Conservation (phyloP, 2,113 vertebrate species). For the Grus americana region DNA sequence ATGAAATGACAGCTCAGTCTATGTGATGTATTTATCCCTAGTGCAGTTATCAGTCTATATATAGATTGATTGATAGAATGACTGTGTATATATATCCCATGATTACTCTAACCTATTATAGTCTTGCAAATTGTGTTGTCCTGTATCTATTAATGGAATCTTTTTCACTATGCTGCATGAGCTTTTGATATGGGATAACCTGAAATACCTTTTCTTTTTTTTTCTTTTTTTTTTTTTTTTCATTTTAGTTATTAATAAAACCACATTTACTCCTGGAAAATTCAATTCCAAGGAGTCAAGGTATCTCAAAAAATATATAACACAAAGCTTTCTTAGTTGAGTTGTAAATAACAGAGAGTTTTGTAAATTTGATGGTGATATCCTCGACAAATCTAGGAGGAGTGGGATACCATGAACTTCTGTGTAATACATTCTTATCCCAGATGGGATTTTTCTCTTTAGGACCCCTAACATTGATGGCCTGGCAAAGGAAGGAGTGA, state of each 20-base stretch:
- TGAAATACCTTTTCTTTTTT: neutral
- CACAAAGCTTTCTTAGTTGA: neutral
- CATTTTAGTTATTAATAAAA: neutral
- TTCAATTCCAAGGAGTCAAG: neutral
- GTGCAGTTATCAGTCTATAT: neutral
- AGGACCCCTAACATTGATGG: slow-evolving; percentile 86
- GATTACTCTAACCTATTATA: neutral
- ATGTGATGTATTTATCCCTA: neutral
- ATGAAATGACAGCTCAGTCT: neutral
- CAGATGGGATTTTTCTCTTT: neutral
- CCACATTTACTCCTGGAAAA: neutral
- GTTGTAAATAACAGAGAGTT: neutral
- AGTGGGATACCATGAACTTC: fast-evolving
- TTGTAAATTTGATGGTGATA: neutral
- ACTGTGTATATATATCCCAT: neutral
- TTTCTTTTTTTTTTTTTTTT: neutral
- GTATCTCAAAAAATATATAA: neutral
- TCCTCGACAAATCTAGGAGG: neutral
- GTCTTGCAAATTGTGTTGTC: neutral
- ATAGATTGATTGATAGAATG: neutral
- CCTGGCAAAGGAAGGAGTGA: slow-evolving; percentile 81
- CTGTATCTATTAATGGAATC: neutral
- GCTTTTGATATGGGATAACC: neutral
- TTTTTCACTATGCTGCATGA: neutral
- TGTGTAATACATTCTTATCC: neutral